Base-by-base conservation (phyloP, 2,888 invertebrate genomes). In the Clunio marinus region DNA sequence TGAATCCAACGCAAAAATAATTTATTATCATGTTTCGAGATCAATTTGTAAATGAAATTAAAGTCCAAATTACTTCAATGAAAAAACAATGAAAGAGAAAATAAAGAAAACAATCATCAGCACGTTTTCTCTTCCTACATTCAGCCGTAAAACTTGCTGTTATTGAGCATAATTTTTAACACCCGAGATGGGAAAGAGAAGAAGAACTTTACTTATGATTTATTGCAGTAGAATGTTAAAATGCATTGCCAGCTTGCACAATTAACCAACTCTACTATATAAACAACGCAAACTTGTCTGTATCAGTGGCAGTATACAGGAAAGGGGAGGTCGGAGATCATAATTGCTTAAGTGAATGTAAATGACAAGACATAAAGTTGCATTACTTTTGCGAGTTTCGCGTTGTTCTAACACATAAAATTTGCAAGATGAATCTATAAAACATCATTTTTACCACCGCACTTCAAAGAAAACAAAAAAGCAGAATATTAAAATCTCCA, bases 131-230 rank as follows among this genome's bases (percentile, higher is more conserved):
- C 32, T 8, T 32, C 32, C 10, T 45, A 17, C 51, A 51, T 10
- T 51, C 51, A 51, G 24, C n/a, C 20, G n/a, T 41, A 15, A 25
- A 62, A 22, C 24, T 35, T 62, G 62, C 37, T 37, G 22, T 62
- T 41, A 62, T 37, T 62, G 62, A 62, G 62, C 62, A 62, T 62
- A 62, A 62, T 62, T 62, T 62, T 41, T 22, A 17, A 51, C 20
- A 51, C 51, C 41, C 41, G 15, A 41, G 41, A 10, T 41, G 41
- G 2, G 41, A 10, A 15, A 5, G 10, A 10, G 2, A n/a, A 41
- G 15, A 41, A 41, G n/a, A 41, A 41, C 10, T 10, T 41, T 41
- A 10, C 41, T 41, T 41, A 41, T 41, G 41, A 41, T 41, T 41
- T 41, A n/a, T n/a, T n/a, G n/a, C n/a, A n/a, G n/a, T n/a, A n/a